A percentile compares a stretch with the other conserved stretches of the same genome.
Evolutionary conservation across 1,140 invertebrate genomes (phyloP).

Genomic region (Brachionus plicatilis): DNA sequence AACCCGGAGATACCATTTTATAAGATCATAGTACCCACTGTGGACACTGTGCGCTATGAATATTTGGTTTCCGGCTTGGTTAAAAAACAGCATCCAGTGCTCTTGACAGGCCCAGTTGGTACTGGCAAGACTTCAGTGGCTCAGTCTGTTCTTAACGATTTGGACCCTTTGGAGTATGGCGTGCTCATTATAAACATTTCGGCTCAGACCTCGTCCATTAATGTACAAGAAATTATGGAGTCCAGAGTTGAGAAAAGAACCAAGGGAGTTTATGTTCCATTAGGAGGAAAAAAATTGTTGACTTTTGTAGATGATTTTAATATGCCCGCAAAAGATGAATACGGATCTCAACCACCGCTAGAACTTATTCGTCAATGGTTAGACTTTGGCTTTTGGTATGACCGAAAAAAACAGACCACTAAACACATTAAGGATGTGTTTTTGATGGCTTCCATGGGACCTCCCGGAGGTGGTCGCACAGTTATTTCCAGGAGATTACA

Average conservation of each 20-base stretch:
- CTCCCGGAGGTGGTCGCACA: constrained; percentile 72
- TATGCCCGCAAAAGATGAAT: constrained; percentile 78
- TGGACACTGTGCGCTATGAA: constrained; percentile 73
- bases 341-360: constrained; percentile 75
- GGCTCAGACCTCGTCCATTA: constrained; percentile 70
- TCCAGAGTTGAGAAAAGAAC: constrained; percentile 73
- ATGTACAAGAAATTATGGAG: constrained; percentile 68
- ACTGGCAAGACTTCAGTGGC: constrained; percentile 72
- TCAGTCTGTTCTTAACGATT: constrained; percentile 62
- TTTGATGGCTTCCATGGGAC: constrained; percentile 70
- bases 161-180: constrained; percentile 64
- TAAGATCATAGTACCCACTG: constrained; percentile 73
- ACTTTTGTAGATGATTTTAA: constrained; percentile 82
- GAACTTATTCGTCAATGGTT: constrained; percentile 77
- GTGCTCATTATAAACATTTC: constrained; percentile 75
- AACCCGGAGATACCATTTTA: constrained; percentile 67
- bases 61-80: constrained; percentile 65
- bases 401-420: constrained; percentile 66
- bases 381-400: constrained; percentile 80
- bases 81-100: constrained; percentile 62
- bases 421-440: constrained; percentile 72
- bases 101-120: constrained; percentile 72
- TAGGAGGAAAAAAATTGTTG: constrained; percentile 70
- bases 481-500: constrained; percentile 68
- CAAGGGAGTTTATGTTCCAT: constrained; percentile 71